Conservation (phyloP, 2,113 vertebrate genomes). For the Isurus oxyrinchus region DNA sequence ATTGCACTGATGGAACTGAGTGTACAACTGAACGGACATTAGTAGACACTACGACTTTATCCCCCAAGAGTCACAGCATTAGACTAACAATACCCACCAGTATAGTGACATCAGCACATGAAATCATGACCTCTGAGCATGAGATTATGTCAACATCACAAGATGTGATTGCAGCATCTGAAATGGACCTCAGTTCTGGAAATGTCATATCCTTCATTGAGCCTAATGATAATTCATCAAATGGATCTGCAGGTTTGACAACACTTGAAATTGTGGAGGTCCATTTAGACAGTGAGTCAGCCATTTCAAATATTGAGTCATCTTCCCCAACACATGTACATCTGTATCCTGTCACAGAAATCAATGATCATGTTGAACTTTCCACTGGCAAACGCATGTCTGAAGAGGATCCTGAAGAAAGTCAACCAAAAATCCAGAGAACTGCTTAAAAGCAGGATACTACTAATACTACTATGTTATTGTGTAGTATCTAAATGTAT, state of each 20-base stretch:
- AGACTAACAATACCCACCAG: conserved; percentile 38
- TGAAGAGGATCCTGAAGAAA: conserved; percentile 37
- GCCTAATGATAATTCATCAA: conserved; percentile 30
- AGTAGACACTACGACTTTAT: not conserved
- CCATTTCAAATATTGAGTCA: conserved; percentile 39
- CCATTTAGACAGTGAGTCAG: conserved; percentile 38
- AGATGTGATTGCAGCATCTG: not conserved
- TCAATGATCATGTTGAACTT: conserved; percentile 27
- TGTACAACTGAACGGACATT: not conserved
- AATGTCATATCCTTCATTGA: conserved; percentile 40
- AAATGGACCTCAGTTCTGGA: not conserved
- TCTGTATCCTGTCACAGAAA: conserved; percentile 35
- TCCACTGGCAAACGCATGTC: conserved; percentile 41
- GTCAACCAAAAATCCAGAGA: conserved; percentile 44
- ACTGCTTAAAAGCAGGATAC: conserved; percentile 40
- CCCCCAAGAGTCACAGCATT: conserved; percentile 27
- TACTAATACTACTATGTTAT: not conserved
- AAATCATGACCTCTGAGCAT: conserved; percentile 36
- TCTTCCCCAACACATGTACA: conserved; percentile 35
- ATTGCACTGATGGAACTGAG: not conserved
- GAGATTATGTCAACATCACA: not conserved
- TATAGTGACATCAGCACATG: conserved; percentile 21
- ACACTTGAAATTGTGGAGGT: conserved; percentile 46
- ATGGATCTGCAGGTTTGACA: conserved; percentile 37
- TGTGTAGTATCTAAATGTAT: not conserved